Percentiles rank a stretch among this genome's conserved stretches.
Conservation (phyloP, 2,113 vertebrate species). For the Corythornis vintsioides region DNA sequence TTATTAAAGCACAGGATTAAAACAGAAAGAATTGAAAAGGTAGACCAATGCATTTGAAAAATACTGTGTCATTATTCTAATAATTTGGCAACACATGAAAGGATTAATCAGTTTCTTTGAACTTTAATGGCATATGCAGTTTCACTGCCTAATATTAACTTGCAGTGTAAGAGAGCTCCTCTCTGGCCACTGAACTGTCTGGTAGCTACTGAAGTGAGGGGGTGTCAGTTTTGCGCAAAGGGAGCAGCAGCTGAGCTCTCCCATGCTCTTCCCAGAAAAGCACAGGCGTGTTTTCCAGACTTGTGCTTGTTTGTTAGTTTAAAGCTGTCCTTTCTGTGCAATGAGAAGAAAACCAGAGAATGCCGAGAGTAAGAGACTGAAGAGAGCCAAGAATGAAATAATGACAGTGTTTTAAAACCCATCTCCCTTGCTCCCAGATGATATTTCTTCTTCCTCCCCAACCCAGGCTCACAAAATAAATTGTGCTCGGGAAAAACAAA, state of each 20-base stretch:
- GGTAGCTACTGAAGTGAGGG: neutral
- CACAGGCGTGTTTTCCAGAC: neutral
- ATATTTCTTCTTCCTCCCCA: neutral
- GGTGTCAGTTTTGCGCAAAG: neutral
- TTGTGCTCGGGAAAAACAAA: neutral
- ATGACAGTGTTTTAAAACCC: slow-evolving; percentile 1
- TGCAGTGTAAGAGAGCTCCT: neutral
- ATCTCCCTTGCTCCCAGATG: neutral
- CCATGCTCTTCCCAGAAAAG: neutral
- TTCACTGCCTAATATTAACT: slow-evolving; percentile 47
- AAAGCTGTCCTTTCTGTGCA: neutral
- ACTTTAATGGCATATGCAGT: slow-evolving; percentile 21
- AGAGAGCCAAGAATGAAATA: neutral
- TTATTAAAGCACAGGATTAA: neutral
- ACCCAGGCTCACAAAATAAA: neutral
- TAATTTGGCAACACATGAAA: slow-evolving; percentile 58
- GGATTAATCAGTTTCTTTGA: slow-evolving; percentile 56
- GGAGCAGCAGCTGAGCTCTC: slow-evolving; percentile 4
- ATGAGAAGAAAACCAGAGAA: neutral
- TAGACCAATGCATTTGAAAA: neutral
- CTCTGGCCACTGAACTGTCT: slow-evolving; percentile 10
- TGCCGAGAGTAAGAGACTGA: neutral
- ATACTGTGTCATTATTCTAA: neutral
- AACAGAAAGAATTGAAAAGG: neutral
- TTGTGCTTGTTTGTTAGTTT: neutral